Evolutionary conservation across 2,797 vertebrate species (phyloP), one percentile per base, ranked within the genome.

Genomic region (Glossophaga mutica): DNA sequence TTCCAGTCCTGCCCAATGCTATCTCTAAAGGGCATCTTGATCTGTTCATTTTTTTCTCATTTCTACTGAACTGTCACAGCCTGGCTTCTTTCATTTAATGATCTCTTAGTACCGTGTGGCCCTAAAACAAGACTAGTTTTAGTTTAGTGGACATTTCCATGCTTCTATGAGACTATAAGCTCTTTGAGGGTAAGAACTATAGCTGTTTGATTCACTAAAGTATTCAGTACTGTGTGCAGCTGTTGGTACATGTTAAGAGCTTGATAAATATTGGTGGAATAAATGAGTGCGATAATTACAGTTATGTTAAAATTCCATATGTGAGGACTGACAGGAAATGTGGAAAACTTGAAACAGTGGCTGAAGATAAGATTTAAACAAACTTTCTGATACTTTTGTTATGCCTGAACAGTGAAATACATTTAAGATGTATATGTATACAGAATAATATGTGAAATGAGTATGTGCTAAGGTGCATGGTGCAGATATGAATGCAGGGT

Each of bases 231-330:
- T 9, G 39, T 48, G 29, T 39, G 11, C 4, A 48, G 34, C 24
- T 74, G 74, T 68, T 65, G 39, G 39, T 15, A 9, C 3, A 8
- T 89, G 19, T 55, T 57, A 74, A 24, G 59, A 73, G 21, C 16
- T 83, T 93, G 12, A 48, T 92, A 50, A 73, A 44, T 89, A 46
- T 88, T 90, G 88, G 67, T 96, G 77, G 44, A 79, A 59, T 94
- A 90, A 81, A 87, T 84, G 84, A 87, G 88, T 59, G 42, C 9
- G 65, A 15, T 48, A 18, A 48, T 95, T 87, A 84, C 3, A 50
- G 34, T 85, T 93, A 84, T 5, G 0, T 83, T 88, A 95, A 95
- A 87, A 71, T 55, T 79, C 1, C 8, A 22, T 46, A 15, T 76
- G 37, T 81, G 21, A 95, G 68, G 65, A 92, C 32, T 93, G 19